These are phyloP conservation scores for Caloenas nicobarica DNA, from an alignment of 2,113 vertebrate species.

Conservation along the genomic window DNA sequence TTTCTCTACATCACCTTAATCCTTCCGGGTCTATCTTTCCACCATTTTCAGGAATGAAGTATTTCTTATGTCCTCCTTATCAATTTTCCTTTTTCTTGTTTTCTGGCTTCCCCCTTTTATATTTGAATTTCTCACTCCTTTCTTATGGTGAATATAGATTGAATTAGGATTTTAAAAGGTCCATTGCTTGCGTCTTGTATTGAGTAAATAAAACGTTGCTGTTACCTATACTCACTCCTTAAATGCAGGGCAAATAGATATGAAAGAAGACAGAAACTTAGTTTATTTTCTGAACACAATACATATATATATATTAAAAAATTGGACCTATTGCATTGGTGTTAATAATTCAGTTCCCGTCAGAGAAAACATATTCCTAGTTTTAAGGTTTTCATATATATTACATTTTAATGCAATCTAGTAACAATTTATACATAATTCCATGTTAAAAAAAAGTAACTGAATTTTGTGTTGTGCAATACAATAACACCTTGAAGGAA, in stretches of 20 bases:
- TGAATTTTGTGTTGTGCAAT: not conserved
- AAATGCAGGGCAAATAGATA: not conserved
- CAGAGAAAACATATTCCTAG: not conserved
- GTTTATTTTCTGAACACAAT: not conserved
- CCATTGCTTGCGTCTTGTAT: not conserved
- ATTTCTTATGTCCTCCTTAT: not conserved
- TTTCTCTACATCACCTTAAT: not conserved
- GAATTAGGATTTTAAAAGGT: not conserved
- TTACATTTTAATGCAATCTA: not conserved
- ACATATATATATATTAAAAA: not conserved
- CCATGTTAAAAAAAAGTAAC: not conserved
- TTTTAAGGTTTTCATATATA: not conserved
- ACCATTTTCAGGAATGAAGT: not conserved
- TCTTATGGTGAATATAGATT: not conserved
- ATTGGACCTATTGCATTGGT: not conserved
- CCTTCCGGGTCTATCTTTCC: not conserved
- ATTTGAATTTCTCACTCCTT: not conserved
- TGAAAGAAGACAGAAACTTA: not conserved
- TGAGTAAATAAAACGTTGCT: not conserved
- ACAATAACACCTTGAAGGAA: slow-evolving; percentile 24
- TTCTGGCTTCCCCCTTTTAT: not conserved
- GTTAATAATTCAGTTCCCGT: not conserved
- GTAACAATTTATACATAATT: not conserved
- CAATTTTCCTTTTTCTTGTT: not conserved
- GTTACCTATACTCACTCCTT: not conserved